Evolutionary conservation across 1,140 invertebrate genomes (phyloP).

Genomic region (Drosophila insularis): DNA sequence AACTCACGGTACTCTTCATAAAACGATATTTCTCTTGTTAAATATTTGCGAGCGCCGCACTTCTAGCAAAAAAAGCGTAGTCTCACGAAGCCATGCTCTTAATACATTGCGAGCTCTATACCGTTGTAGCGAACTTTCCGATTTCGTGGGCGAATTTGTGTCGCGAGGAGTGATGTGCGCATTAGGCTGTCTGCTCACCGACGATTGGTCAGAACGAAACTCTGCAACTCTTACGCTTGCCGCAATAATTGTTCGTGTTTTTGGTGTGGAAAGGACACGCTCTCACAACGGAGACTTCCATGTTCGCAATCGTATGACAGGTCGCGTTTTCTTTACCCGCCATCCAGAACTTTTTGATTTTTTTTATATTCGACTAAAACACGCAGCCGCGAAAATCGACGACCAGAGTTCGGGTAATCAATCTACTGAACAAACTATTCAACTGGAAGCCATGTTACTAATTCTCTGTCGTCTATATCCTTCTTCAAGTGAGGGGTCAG

Average conservation of each 20-base stretch:
- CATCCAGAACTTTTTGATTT: constrained; percentile 92
- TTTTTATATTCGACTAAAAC: constrained; percentile 84
- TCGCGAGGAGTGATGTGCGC: constrained; percentile 88
- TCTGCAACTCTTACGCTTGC: constrained; percentile 93
- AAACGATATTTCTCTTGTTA: constrained; percentile 86
- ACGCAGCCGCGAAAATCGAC: constrained; percentile 22
- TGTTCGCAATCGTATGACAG: constrained; percentile 90
- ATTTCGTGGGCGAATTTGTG: constrained; percentile 88
- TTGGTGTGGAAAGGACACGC: constrained; percentile 91
- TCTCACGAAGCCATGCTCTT: constrained; percentile 89
- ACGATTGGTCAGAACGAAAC: constrained; percentile 93
- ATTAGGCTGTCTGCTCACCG: constrained; percentile 88
- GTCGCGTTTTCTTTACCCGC: constrained; percentile 91
- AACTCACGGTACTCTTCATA: constrained; percentile 84
- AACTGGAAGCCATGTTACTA: constrained; percentile 91
- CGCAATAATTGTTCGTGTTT: constrained; percentile 92
- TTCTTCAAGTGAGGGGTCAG: constrained; percentile 86
- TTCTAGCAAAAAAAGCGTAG: constrained; percentile 23
- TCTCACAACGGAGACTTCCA: constrained; percentile 88
- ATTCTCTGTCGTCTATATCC: constrained; percentile 91
- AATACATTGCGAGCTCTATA: constrained; percentile 93
- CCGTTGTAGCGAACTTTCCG: constrained; percentile 89
- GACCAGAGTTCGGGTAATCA: background rate
- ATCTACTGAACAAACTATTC: constrained; percentile 76
- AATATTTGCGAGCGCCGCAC: constrained; percentile 72